A percentile compares a stretch with the other conserved stretches of the same genome.
These are phyloP conservation scores for Conistra vaccinii DNA, from an alignment of 2,888 invertebrate genomes.

Conservation along the genomic window DNA sequence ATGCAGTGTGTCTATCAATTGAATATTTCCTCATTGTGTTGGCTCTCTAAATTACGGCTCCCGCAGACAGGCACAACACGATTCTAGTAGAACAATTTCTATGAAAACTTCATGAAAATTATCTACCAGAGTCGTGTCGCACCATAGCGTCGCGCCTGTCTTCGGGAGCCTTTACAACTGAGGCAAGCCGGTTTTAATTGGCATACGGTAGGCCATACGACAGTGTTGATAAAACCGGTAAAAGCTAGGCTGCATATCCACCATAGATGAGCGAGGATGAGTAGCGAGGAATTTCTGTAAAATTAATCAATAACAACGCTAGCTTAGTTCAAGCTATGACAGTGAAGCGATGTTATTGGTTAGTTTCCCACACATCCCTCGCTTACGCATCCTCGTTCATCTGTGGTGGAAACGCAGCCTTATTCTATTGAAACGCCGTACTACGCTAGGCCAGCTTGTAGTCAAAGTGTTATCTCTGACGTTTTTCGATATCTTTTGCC, in stretches of 20 bases:
- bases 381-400: too few species aligned
- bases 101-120: neutral
- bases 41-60: constrained; percentile 4
- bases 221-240: too few species aligned
- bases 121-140: neutral
- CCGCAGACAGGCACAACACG: neutral
- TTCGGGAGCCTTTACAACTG: neutral
- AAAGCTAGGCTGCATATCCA: too few species aligned
- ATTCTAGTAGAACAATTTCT: neutral
- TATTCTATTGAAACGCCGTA: neutral
- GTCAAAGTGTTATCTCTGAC: neutral
- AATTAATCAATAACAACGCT: too few species aligned
- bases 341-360: too few species aligned
- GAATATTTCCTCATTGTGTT: constrained; percentile 56
- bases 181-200: constrained; percentile 23
- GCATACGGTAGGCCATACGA: neutral
- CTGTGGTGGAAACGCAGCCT: too few species aligned
- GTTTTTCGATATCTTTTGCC: too few species aligned
- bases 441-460: neutral
- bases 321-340: too few species aligned
- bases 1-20: constrained; percentile 49
- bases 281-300: too few species aligned
- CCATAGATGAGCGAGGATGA: too few species aligned
- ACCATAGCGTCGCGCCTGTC: neutral
- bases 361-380: too few species aligned